phyloP scores from a whole-genome alignment of 2,113 vertebrate species.

The Tyto alba region DNA sequence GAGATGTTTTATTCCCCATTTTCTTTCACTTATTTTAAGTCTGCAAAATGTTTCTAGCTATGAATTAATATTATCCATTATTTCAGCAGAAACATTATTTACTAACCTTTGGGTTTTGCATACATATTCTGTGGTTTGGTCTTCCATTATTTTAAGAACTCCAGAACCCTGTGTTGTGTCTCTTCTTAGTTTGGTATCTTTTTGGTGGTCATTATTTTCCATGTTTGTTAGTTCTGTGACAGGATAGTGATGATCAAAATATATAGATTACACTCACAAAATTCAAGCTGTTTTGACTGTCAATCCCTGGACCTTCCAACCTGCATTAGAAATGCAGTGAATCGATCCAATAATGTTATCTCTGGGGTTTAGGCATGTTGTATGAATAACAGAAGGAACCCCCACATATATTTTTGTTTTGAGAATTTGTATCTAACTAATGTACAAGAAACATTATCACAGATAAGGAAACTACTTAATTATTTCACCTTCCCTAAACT shows the following conservation, averaged over 20 bases:
- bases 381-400: background rate
- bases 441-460: background rate
- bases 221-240: constrained; percentile 4
- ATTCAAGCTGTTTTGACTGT: background rate
- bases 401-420: background rate
- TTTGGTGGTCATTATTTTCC: background rate
- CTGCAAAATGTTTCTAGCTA: background rate
- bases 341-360: background rate
- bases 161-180: constrained; percentile 61
- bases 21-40: background rate
- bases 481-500: background rate
- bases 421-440: background rate
- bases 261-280: background rate
- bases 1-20: background rate
- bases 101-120: constrained; percentile 61
- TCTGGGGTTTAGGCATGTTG: background rate
- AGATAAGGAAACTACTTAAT: background rate
- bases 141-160: constrained; percentile 61
- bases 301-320: background rate
- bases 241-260: constrained; percentile 31
- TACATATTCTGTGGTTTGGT: constrained; percentile 54
- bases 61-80: background rate
- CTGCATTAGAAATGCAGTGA: background rate
- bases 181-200: constrained; percentile 47
- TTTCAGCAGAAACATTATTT: background rate